A percentile compares a stretch with the other conserved stretches of the same genome.
Evolutionary conservation across 2,113 vertebrate genomes (phyloP).

Genomic region (Odontophorus gujanensis): DNA sequence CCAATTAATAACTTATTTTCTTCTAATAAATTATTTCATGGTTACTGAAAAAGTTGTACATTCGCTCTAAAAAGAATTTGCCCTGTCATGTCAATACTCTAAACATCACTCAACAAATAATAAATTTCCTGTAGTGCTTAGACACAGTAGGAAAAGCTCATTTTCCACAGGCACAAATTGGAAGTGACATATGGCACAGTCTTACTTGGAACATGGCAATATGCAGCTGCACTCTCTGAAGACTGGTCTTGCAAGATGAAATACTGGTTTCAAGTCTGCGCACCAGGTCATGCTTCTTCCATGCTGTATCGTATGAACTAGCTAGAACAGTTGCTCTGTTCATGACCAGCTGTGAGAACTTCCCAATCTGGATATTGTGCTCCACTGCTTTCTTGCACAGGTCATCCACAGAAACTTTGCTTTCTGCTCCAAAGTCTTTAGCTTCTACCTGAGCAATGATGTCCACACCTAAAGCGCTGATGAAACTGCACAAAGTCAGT

Average conservation of each 20-base stretch:
- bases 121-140: rapidly evolving
- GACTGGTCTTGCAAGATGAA: conserved; percentile 90
- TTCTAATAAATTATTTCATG: neutral
- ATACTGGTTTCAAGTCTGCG: conserved; percentile 91
- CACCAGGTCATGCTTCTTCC: conserved; percentile 96
- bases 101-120: neutral
- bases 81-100: neutral
- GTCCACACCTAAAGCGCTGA: conserved; percentile 92
- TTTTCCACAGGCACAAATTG: neutral
- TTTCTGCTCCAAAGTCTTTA: conserved; percentile 96
- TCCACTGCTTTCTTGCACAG: conserved; percentile 95
- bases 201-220: conserved; percentile 96
- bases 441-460: conserved; percentile 94
- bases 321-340: conserved; percentile 94
- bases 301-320: conserved; percentile 93
- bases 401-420: conserved; percentile 95
- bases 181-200: rapidly evolving
- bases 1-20: neutral
- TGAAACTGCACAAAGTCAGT: conserved; percentile 92
- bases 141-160: neutral
- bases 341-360: conserved; percentile 90
- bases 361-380: conserved; percentile 89
- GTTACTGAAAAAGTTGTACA: neutral
- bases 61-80: neutral
- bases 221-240: conserved; percentile 94